Evolutionary conservation across 1,140 invertebrate genomes (phyloP).

Genomic region (Vanessa atalanta): DNA sequence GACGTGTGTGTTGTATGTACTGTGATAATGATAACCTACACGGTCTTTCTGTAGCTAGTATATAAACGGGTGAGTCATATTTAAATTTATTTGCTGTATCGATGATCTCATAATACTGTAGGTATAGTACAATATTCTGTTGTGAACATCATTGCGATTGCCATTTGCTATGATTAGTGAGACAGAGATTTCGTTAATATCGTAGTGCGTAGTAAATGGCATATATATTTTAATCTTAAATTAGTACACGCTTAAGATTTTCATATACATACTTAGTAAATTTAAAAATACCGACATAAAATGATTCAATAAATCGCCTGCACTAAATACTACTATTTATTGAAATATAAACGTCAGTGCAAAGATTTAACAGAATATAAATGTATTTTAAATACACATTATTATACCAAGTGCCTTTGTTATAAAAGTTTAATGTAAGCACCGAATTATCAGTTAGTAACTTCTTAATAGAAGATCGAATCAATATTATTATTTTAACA

Average conservation of each 20-base stretch:
- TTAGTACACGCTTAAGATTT: neutral
- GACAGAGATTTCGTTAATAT: conserved; percentile 28
- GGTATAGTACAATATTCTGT: conserved; percentile 46
- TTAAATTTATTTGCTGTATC: conserved; percentile 80
- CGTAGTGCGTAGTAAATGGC: conserved; percentile 16
- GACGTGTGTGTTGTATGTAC: conserved; percentile 60
- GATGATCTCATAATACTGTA: conserved; percentile 77
- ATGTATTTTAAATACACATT: too few species aligned
- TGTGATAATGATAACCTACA: conserved; percentile 79
- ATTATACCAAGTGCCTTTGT: too few species aligned
- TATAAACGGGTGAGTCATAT: conserved; percentile 77
- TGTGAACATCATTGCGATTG: conserved; percentile 55
- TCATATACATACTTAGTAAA: neutral
- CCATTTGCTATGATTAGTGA: conserved; percentile 51
- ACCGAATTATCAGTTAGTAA: too few species aligned
- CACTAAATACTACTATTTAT: too few species aligned
- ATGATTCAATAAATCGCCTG: too few species aligned
- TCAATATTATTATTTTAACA: too few species aligned
- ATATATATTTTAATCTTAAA: neutral
- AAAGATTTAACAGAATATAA: too few species aligned
- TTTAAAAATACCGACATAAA: too few species aligned
- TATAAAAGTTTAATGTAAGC: too few species aligned
- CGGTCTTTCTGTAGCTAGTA: conserved; percentile 74
- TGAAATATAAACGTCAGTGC: too few species aligned
- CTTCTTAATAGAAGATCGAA: too few species aligned